Percentiles rank a stretch among this genome's conserved stretches.
These are phyloP conservation scores for Naso thynnoides DNA, from an alignment of 2,797 vertebrate genomes.

Conservation along the genomic window DNA sequence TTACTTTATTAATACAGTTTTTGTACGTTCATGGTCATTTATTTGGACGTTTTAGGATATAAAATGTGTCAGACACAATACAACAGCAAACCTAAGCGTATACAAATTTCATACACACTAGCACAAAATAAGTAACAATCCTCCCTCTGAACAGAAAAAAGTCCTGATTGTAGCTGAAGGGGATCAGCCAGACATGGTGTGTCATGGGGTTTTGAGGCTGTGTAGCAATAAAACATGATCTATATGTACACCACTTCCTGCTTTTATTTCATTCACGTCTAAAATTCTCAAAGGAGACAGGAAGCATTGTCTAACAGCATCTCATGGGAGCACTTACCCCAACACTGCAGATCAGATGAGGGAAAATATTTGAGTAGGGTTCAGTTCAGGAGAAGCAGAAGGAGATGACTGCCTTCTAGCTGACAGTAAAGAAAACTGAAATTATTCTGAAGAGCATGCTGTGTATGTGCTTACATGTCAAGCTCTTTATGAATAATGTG, in stretches of 20 bases:
- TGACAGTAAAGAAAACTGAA: background rate
- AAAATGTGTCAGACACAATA: background rate
- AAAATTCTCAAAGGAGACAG: background rate
- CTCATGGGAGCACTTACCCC: background rate
- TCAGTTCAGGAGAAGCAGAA: background rate
- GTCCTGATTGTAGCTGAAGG: constrained; percentile 3
- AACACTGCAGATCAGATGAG: background rate
- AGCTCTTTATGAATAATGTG: background rate
- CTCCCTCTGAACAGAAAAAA: background rate
- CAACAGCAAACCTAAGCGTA: background rate
- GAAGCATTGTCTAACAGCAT: background rate
- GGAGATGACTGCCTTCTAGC: background rate
- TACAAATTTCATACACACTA: background rate
- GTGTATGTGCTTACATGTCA: background rate
- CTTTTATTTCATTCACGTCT: constrained; percentile 10
- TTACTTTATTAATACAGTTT: too few species aligned
- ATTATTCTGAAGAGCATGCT: background rate
- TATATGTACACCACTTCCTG: background rate
- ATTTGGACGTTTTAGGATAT: too few species aligned
- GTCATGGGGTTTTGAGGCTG: constrained; percentile 20
- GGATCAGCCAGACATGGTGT: constrained; percentile 23
- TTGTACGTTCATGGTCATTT: too few species aligned
- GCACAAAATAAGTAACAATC: constrained; percentile 19
- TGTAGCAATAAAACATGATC: background rate
- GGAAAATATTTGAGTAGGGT: background rate